Evolutionary conservation across 2,888 invertebrate species (phyloP).

Genomic region (Reticulitermes lucifugus): DNA sequence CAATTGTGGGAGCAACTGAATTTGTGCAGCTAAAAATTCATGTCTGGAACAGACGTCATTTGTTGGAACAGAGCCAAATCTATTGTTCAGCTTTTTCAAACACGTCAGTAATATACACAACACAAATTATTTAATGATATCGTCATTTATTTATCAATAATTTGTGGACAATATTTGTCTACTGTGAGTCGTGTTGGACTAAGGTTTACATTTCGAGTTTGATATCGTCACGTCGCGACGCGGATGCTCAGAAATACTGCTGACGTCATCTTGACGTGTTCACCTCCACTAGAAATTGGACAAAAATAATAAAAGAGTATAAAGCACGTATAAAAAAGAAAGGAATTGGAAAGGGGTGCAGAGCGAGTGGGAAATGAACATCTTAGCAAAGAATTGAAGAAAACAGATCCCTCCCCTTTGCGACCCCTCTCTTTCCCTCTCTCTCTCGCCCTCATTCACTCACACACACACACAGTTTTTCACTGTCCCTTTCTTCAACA

Average conservation of each 20-base stretch:
- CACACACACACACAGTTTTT: slow-evolving; percentile 7
- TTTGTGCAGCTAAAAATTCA: too few relatives aligned
- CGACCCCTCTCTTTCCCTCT: too few relatives aligned
- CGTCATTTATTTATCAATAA: too few relatives aligned
- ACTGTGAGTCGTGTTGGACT: neutral
- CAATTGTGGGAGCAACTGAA: too few relatives aligned
- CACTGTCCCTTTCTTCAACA: neutral
- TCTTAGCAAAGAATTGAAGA: slow-evolving; percentile 4
- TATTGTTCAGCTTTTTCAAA: too few relatives aligned
- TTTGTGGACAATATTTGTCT: neutral
- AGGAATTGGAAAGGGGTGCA: neutral
- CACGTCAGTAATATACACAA: too few relatives aligned
- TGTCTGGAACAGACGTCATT: too few relatives aligned
- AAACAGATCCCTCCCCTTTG: neutral
- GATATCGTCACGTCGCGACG: neutral
- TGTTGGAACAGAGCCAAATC: too few relatives aligned
- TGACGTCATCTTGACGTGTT: slow-evolving; percentile 17
- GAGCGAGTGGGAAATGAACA: slow-evolving; percentile 1
- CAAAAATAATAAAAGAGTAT: slow-evolving; percentile 10
- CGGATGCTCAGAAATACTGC: neutral
- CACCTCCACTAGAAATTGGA: neutral
- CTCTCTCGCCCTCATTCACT: too few relatives aligned
- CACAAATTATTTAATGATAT: too few relatives aligned
- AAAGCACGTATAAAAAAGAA: neutral
- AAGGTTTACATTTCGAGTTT: neutral